These are phyloP conservation scores for Dicyrtomina minuta DNA, from an alignment of 2,888 invertebrate genomes.

Conservation along the genomic window DNA sequence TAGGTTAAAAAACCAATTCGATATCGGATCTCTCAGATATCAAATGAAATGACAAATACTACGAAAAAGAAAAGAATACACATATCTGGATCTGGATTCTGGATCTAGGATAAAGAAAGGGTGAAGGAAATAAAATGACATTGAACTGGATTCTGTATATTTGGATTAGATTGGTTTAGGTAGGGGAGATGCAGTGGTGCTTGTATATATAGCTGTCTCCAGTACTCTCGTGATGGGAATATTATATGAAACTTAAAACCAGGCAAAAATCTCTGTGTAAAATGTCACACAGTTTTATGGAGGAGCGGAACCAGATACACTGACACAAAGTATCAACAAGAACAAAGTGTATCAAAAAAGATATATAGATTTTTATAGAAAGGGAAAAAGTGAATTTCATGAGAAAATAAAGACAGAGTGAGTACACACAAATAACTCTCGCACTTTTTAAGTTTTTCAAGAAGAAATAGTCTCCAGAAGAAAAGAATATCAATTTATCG, in stretches of 20 bases:
- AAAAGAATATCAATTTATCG: too few species aligned
- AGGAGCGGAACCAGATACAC: too few species aligned
- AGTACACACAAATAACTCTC: too few species aligned
- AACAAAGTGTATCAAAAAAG: background rate
- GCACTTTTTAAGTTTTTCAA: too few species aligned
- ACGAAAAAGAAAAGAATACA: background rate
- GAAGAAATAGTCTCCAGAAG: too few species aligned
- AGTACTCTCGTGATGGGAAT: too few species aligned
- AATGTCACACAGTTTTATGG: too few species aligned
- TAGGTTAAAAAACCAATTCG: conserved; percentile 28
- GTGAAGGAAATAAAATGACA: conserved; percentile 30
- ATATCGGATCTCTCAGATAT: conserved; percentile 33
- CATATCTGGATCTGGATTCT: background rate
- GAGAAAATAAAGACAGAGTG: conserved; percentile 26
- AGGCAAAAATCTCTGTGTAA: too few species aligned
- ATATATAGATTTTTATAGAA: background rate
- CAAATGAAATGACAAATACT: conserved; percentile 28
- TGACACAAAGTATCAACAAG: background rate
- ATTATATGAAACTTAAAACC: too few species aligned
- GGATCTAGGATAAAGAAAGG: conserved; percentile 3
- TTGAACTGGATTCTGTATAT: background rate
- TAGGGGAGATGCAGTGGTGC: too few species aligned
- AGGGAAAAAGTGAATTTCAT: conserved; percentile 18
- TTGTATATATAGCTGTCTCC: too few species aligned
- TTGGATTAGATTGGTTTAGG: background rate